Evolutionary conservation across 2,797 vertebrate species (phyloP).

Genomic region (Paratrypauchen microcephalus): DNA sequence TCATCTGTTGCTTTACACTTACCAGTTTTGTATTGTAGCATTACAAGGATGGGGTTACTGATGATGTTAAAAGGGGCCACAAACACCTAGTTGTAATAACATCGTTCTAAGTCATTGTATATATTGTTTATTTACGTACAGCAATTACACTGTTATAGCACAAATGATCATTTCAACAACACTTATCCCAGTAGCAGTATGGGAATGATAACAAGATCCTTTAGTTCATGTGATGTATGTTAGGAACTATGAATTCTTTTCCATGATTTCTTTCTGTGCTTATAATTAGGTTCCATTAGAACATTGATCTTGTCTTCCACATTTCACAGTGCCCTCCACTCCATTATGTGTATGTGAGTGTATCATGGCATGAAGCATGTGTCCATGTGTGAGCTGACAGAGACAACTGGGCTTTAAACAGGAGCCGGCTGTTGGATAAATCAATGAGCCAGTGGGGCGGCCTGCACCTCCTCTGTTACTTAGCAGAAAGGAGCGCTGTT

Average conservation of each 20-base stretch:
- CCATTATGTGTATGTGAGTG: conserved; percentile 22
- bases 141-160: conserved; percentile 1
- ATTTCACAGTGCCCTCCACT: conserved; percentile 30
- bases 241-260: neutral
- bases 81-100: too few species aligned
- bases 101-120: too few species aligned
- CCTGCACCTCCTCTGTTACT: conserved; percentile 61
- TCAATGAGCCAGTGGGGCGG: conserved; percentile 66
- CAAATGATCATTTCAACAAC: too few species aligned
- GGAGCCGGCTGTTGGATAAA: conserved; percentile 66
- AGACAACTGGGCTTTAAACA: conserved; percentile 70
- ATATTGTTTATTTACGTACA: conserved; percentile 14
- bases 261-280: neutral
- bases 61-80: too few species aligned
- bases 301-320: conserved; percentile 17
- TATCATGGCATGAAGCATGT: conserved; percentile 15
- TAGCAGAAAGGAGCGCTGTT: conserved; percentile 60
- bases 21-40: too few species aligned
- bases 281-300: neutral
- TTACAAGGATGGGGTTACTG: too few species aligned
- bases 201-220: neutral
- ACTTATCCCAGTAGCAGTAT: neutral
- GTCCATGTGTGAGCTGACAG: conserved; percentile 53
- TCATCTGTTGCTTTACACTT: too few species aligned
- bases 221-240: neutral